These are phyloP conservation scores for Bothrops alternatus DNA, from an alignment of 2,797 vertebrate genomes.

Conservation along the genomic window DNA sequence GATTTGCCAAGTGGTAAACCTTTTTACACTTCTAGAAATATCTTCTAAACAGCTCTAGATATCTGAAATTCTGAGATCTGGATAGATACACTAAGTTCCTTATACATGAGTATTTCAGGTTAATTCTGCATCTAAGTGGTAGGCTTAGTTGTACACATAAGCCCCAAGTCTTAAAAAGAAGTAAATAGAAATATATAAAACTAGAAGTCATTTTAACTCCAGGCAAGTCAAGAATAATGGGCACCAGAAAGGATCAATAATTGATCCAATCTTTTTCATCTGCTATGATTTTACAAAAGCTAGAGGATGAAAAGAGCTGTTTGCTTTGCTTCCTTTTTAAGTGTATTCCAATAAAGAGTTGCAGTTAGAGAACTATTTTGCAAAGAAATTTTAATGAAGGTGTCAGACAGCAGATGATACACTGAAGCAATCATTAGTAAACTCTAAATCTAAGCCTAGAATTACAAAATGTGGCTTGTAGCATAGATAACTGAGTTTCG, in stretches of 20 bases:
- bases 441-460: slow-evolving; percentile 2
- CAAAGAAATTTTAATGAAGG: slow-evolving; percentile 20
- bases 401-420: slow-evolving; percentile 23
- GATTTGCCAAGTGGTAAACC: background rate
- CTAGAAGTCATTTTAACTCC: background rate
- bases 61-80: background rate
- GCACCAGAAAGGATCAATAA: background rate
- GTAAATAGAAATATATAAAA: slow-evolving; percentile 6
- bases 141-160: background rate
- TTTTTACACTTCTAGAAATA: background rate
- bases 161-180: background rate
- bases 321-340: slow-evolving; percentile 11
- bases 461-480: slow-evolving; percentile 16
- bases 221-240: slow-evolving; percentile 25
- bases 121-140: background rate
- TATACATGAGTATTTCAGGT: background rate
- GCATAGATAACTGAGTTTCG: slow-evolving; percentile 13
- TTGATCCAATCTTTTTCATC: slow-evolving; percentile 2
- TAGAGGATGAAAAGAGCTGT: slow-evolving; percentile 6
- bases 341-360: slow-evolving; percentile 28
- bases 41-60: background rate
- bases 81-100: background rate
- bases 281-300: slow-evolving; percentile 11
- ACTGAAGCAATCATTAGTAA: slow-evolving; percentile 19
- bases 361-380: slow-evolving; percentile 7